phyloP scores from a whole-genome alignment of 2,888 invertebrate species.

The Lysandra bellargus region DNA sequence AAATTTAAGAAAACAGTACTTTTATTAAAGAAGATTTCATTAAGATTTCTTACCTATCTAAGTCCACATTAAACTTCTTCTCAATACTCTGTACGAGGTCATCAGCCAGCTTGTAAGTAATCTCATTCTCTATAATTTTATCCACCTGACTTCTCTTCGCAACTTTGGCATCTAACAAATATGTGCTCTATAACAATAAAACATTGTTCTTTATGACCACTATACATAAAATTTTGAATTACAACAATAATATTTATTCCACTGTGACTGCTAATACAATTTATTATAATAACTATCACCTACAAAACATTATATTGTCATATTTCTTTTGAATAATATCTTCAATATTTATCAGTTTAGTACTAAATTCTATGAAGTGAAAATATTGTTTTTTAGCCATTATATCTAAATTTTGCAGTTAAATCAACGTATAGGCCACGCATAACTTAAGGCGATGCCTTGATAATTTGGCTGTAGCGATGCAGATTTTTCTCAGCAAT shows the following conservation, averaged over 20 bases:
- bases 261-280: neutral
- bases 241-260: constrained; percentile 6
- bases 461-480: too few relatives aligned
- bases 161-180: constrained; percentile 46
- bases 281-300: neutral
- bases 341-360: neutral
- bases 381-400: too few relatives aligned
- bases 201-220: neutral
- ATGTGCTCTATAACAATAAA: neutral
- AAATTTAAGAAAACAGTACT: too few relatives aligned
- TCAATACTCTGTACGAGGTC: constrained; percentile 71
- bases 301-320: neutral
- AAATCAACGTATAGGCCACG: neutral
- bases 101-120: constrained; percentile 62
- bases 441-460: too few relatives aligned
- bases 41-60: constrained; percentile 56
- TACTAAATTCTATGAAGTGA: too few relatives aligned
- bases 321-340: neutral
- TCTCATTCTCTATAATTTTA: constrained; percentile 69
- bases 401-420: too few relatives aligned
- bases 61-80: constrained; percentile 69
- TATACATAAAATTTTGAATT: neutral
- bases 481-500: too few relatives aligned
- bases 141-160: constrained; percentile 61
- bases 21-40: neutral